These are phyloP conservation scores for Alauda arvensis DNA, from an alignment of 2,797 vertebrate genomes.

Conservation along the genomic window DNA sequence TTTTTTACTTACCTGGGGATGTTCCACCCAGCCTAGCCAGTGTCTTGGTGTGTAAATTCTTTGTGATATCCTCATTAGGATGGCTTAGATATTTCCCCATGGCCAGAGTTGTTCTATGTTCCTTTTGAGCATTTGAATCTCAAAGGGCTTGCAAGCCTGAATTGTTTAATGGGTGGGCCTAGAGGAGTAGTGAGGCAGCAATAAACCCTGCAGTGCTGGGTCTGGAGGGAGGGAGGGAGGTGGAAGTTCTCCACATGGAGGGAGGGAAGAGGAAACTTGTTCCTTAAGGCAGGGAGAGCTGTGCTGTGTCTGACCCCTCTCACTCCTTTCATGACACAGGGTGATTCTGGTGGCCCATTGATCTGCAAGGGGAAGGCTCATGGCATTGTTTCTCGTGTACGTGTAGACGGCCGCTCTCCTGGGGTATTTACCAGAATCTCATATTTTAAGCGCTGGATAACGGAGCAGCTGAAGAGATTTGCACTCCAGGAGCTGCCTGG, in stretches of 20 bases:
- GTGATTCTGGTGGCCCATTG: neutral
- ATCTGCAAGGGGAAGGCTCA: neutral
- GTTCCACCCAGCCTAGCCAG: too few relatives aligned
- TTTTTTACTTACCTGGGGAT: neutral
- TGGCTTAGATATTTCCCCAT: neutral
- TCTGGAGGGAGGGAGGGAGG: neutral
- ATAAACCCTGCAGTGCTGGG: neutral
- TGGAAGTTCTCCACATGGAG: neutral
- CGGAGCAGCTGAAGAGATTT: neutral
- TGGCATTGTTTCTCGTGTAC: neutral
- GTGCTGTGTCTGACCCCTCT: neutral
- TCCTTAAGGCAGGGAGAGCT: neutral
- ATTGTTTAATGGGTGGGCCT: neutral
- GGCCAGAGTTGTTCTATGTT: neutral
- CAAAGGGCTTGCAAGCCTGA: neutral
- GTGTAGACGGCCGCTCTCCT: rapidly evolving
- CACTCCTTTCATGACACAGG: neutral
- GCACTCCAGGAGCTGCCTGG: rapidly evolving
- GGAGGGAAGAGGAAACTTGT: neutral
- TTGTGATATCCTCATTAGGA: neutral
- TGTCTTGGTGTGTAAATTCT: neutral
- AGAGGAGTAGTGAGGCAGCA: neutral
- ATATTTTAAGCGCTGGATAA: neutral
- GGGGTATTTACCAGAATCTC: neutral
- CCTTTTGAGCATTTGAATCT: neutral